Conservation (phyloP, 2,113 vertebrate species). For the Pogona vitticeps region DNA sequence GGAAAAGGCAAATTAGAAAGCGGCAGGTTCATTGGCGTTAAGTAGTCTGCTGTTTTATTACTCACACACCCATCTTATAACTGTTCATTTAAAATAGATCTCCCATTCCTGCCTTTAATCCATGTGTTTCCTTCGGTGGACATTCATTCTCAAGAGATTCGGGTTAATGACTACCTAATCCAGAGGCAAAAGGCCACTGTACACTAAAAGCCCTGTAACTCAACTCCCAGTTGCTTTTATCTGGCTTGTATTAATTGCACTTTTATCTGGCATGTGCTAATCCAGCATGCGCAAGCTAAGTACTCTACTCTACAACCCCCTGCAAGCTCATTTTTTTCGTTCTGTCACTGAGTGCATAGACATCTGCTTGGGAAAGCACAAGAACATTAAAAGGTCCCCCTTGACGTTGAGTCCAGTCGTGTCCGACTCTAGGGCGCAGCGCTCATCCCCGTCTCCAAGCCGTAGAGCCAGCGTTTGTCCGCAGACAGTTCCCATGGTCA, state of each 20-base stretch:
- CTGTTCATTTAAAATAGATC: background rate
- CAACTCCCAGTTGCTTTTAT: slow-evolving; percentile 20
- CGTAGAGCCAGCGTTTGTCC: too few relatives aligned
- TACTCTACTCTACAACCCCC: background rate
- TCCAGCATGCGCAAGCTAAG: background rate
- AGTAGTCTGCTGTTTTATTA: slow-evolving; percentile 15
- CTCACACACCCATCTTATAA: too few relatives aligned
- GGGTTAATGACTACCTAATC: slow-evolving; percentile 27
- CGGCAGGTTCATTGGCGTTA: slow-evolving; percentile 21
- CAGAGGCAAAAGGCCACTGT: background rate
- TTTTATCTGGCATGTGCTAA: slow-evolving; percentile 9
- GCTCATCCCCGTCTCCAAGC: too few relatives aligned
- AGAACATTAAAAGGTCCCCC: too few relatives aligned
- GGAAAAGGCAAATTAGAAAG: slow-evolving; percentile 9
- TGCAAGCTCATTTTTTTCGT: background rate
- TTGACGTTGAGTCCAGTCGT: too few relatives aligned
- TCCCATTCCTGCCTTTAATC: background rate
- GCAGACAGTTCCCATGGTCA: too few relatives aligned
- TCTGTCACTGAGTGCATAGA: background rate
- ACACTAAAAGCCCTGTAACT: background rate
- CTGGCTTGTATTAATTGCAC: slow-evolving; percentile 10
- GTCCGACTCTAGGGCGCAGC: too few relatives aligned
- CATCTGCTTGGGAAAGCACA: background rate
- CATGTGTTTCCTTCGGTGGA: background rate
- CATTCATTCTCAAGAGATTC: too few relatives aligned